Evolutionary conservation across 2,888 invertebrate species (phyloP).

Genomic region (Drosophila paracracens): DNA sequence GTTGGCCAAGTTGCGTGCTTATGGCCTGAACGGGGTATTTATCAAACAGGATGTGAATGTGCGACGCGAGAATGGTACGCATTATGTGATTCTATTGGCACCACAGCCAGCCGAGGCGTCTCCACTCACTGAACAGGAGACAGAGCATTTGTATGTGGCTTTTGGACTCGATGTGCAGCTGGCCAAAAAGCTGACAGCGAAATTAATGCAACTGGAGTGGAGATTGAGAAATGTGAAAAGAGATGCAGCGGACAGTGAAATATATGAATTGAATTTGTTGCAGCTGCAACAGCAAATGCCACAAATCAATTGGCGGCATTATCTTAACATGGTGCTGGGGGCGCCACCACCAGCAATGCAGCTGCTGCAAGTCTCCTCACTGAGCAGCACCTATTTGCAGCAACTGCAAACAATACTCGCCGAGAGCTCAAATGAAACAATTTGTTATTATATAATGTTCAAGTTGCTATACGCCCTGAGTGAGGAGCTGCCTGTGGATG

Average conservation of each 20-base stretch:
- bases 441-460: conserved; percentile 77
- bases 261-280: conserved; percentile 48
- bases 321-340: conserved; percentile 55
- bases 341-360: conserved; percentile 24
- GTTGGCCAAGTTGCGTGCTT: conserved; percentile 63
- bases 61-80: conserved; percentile 67
- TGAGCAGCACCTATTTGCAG: conserved; percentile 57
- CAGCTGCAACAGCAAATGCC: conserved; percentile 55
- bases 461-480: conserved; percentile 70
- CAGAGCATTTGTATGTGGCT: conserved; percentile 49
- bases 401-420: conserved; percentile 51
- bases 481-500: conserved; percentile 58
- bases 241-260: conserved; percentile 1
- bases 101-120: conserved; percentile 46
- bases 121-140: conserved; percentile 33
- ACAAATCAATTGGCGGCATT: conserved; percentile 69
- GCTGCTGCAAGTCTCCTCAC: conserved; percentile 59
- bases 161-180: conserved; percentile 67
- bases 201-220: conserved; percentile 63
- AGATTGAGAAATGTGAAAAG: conserved; percentile 55
- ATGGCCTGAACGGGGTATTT: conserved; percentile 73
- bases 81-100: conserved; percentile 66
- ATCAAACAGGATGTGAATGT: conserved; percentile 70
- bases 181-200: conserved; percentile 45
- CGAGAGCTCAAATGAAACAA: conserved; percentile 69